A percentile compares a stretch with the other conserved stretches of the same genome.
phyloP scores from a whole-genome alignment of 2,113 vertebrate species.

The Apus apus region DNA sequence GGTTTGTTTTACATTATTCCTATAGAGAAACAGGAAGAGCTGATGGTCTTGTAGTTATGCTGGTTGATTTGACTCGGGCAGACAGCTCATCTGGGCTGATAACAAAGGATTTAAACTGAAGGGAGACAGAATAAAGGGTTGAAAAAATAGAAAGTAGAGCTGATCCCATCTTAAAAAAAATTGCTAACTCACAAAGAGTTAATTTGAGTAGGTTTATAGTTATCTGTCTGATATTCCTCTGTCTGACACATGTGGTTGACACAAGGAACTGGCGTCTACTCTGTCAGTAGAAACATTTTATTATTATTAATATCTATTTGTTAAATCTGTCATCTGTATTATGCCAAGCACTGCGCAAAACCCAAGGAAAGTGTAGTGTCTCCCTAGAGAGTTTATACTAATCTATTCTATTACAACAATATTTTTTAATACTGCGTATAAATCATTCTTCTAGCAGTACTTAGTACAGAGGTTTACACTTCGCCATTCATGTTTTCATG shows the following conservation, averaged over 20 bases:
- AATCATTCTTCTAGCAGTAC: not conserved
- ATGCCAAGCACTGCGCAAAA: not conserved
- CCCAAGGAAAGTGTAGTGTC: not conserved
- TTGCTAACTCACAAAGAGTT: not conserved
- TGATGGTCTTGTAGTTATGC: not conserved
- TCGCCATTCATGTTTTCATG: not conserved
- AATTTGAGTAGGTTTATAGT: constrained; percentile 8
- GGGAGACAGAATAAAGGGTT: not conserved
- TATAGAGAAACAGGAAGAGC: not conserved
- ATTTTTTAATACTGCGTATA: not conserved
- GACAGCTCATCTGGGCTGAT: not conserved
- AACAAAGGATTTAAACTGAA: not conserved
- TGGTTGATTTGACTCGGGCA: not conserved
- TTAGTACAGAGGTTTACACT: not conserved
- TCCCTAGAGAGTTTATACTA: not conserved
- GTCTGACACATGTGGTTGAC: not conserved
- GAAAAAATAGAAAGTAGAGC: not conserved
- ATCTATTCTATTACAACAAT: not conserved
- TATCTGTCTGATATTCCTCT: not conserved
- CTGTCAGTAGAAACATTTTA: not conserved
- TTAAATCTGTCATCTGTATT: constrained; percentile 20
- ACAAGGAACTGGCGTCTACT: not conserved
- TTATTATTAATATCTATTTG: constrained; percentile 26
- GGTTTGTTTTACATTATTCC: not conserved
- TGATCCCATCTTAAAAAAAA: not conserved